These are phyloP conservation scores for Escarpia spicata DNA, from an alignment of 2,888 invertebrate genomes.

Conservation along the genomic window DNA sequence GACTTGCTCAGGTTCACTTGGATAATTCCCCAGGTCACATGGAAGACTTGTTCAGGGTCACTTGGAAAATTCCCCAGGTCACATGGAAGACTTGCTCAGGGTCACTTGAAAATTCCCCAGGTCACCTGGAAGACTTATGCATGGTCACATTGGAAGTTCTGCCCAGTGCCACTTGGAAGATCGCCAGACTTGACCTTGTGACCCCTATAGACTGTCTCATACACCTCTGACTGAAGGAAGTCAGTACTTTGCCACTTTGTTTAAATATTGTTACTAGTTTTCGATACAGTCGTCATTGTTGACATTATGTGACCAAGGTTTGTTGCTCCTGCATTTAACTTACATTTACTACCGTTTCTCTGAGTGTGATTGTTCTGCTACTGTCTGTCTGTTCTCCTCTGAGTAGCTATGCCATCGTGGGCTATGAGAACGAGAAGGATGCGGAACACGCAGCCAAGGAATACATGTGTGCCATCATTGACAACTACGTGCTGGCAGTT, in stretches of 20 bases:
- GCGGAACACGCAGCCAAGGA: background rate
- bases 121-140: too few relatives aligned
- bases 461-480: background rate
- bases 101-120: too few relatives aligned
- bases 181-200: background rate
- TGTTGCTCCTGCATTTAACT: background rate
- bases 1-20: too few relatives aligned
- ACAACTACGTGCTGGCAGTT: background rate
- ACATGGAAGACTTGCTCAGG: too few relatives aligned
- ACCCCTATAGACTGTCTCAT: background rate
- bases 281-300: background rate
- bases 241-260: too few relatives aligned
- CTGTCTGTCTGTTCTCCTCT: background rate
- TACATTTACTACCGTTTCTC: background rate
- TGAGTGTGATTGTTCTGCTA: background rate
- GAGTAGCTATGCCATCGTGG: slow-evolving; percentile 7
- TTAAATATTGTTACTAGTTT: background rate
- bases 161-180: background rate
- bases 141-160: background rate
- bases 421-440: background rate
- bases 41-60: too few relatives aligned
- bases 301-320: background rate
- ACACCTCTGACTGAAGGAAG: too few relatives aligned
- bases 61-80: too few relatives aligned
- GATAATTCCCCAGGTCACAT: too few relatives aligned